Conservation (phyloP, 2,113 vertebrate genomes). For the Vanacampus margaritifer region DNA sequence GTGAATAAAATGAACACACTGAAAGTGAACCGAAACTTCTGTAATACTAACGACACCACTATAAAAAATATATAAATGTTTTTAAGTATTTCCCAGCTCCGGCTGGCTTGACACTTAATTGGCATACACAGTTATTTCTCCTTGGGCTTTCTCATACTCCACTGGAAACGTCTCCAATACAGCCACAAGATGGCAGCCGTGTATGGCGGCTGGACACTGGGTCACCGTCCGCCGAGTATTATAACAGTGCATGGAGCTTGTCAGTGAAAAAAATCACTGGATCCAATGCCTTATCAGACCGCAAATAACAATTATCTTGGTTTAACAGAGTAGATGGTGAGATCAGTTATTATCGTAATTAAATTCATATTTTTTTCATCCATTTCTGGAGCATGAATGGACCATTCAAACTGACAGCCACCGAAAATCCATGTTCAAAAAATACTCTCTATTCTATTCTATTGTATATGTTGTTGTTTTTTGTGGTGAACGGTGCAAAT, state of each 20-base stretch:
- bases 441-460: neutral
- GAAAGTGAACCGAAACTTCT: no score
- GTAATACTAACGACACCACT: no score
- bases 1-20: no score
- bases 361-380: slow-evolving; percentile 52
- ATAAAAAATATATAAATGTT: no score
- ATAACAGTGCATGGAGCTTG: slow-evolving; percentile 44
- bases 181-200: no score
- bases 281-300: slow-evolving; percentile 50
- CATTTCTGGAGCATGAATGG: slow-evolving; percentile 28
- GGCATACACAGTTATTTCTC: no score
- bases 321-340: slow-evolving; percentile 42
- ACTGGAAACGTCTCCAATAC: no score
- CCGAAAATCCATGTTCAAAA: slow-evolving; percentile 7
- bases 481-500: slow-evolving; percentile 35
- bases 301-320: slow-evolving; percentile 55
- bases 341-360: slow-evolving; percentile 59
- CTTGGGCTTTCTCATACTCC: no score
- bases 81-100: no score
- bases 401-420: slow-evolving; percentile 4
- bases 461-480: slow-evolving; percentile 6
- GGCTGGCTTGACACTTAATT: no score
- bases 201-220: slow-evolving; percentile 45
- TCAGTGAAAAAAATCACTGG: slow-evolving; percentile 55
- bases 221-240: slow-evolving; percentile 55